Percentiles rank a stretch among this genome's conserved stretches.
Evolutionary conservation across 2,888 invertebrate species (phyloP).

Genomic region (Lamellibrachia columna): DNA sequence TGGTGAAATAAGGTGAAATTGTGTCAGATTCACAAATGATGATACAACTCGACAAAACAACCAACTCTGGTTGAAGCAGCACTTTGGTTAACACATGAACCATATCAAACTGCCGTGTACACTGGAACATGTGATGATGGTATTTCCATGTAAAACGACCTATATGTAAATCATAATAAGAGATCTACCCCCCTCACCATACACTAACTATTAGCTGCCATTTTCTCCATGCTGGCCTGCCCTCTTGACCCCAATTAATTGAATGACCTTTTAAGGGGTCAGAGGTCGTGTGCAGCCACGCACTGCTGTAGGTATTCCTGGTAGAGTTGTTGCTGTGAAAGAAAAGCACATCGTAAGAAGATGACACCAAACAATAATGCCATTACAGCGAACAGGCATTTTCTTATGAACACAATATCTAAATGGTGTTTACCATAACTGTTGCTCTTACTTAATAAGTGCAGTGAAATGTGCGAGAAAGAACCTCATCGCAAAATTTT

Average conservation of each 20-base stretch:
- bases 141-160: background rate
- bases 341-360: conserved; percentile 27
- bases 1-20: background rate
- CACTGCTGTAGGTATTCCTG: conserved; percentile 68
- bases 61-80: background rate
- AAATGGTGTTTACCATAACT: background rate
- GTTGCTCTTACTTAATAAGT: background rate
- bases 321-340: conserved; percentile 67
- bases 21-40: background rate
- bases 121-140: background rate
- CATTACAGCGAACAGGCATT: background rate
- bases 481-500: background rate
- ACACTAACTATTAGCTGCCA: background rate
- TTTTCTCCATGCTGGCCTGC: background rate
- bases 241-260: background rate
- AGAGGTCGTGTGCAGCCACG: conserved; percentile 68
- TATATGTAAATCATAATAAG: background rate
- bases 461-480: conserved; percentile 24
- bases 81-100: background rate
- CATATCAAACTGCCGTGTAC: background rate
- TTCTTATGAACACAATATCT: background rate
- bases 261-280: conserved; percentile 28
- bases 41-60: background rate
- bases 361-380: background rate
- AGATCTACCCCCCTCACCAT: background rate